phyloP scores from a whole-genome alignment of 2,113 vertebrate genomes.

The Stigmatopora argus region DNA sequence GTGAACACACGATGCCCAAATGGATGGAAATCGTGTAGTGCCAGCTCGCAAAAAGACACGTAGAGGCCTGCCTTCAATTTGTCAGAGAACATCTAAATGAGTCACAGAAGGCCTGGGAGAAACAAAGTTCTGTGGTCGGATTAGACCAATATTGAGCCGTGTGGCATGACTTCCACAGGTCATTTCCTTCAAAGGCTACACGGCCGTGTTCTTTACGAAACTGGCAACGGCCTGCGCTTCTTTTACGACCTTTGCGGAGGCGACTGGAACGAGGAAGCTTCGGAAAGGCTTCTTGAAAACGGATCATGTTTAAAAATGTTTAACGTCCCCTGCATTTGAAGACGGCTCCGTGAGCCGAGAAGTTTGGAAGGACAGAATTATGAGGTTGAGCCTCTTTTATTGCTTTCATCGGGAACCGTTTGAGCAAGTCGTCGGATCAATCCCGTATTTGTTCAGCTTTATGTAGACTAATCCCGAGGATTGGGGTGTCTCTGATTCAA shows the following conservation, averaged over 20 bases:
- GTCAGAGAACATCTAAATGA: background rate
- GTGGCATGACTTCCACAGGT: background rate
- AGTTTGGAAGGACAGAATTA: background rate
- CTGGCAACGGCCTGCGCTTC: conserved; percentile 13
- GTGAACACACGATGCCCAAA: background rate
- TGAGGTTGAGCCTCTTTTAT: background rate
- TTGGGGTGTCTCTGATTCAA: background rate
- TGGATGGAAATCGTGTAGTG: background rate
- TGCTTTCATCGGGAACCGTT: background rate
- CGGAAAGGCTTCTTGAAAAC: conserved; percentile 2
- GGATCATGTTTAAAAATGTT: conserved; percentile 5
- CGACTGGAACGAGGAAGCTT: conserved; percentile 5
- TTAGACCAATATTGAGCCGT: background rate
- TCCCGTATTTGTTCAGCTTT: background rate
- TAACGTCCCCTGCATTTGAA: background rate
- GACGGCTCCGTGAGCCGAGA: conserved; percentile 4
- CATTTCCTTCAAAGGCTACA: background rate
- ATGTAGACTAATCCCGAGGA: background rate
- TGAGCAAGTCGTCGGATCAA: background rate
- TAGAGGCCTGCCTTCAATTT: background rate
- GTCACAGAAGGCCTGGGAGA: background rate
- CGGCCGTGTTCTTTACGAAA: conserved; percentile 3
- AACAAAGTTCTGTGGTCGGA: background rate
- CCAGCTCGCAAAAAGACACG: background rate
- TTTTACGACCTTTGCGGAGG: background rate